These are phyloP conservation scores for Hydrochoerus hydrochaeris DNA, from an alignment of 2,113 vertebrate species.

Conservation along the genomic window DNA sequence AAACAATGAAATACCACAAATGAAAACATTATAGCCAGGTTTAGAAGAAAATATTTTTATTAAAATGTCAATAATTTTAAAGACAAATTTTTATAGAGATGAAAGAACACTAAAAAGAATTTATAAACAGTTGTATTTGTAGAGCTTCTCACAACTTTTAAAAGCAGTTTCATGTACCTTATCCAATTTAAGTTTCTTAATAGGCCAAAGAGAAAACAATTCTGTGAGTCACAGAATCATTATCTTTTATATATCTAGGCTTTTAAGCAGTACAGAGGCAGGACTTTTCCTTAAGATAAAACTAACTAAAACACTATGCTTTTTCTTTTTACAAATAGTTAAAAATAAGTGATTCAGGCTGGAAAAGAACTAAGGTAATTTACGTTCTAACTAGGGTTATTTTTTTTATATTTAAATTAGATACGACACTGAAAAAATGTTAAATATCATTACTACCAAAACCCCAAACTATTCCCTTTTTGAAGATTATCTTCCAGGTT, in stretches of 20 bases:
- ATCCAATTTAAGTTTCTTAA: constrained; percentile 13
- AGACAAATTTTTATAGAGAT: not conserved
- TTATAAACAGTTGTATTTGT: not conserved
- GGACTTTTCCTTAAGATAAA: constrained; percentile 1
- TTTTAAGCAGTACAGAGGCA: not conserved
- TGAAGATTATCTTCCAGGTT: constrained; percentile 16
- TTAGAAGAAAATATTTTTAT: constrained; percentile 14
- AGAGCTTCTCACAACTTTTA: not conserved
- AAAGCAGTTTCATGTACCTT: not conserved
- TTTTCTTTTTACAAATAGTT: not conserved
- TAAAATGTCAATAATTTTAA: constrained; percentile 35
- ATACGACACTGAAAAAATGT: not conserved
- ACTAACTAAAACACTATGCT: constrained; percentile 22
- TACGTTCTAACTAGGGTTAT: not conserved
- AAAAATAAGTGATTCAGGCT: constrained; percentile 26
- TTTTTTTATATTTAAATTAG: constrained; percentile 19
- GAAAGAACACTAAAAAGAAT: not conserved
- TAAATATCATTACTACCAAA: constrained; percentile 15
- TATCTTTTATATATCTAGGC: not conserved
- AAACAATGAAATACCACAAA: not conserved
- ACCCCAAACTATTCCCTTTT: not conserved
- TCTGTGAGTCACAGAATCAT: not conserved
- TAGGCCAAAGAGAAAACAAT: not conserved
- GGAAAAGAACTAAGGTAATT: constrained; percentile 6
- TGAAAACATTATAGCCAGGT: not conserved